Evolutionary conservation across 2,113 vertebrate genomes (phyloP).

Genomic region (Nothoprocta pentlandii): DNA sequence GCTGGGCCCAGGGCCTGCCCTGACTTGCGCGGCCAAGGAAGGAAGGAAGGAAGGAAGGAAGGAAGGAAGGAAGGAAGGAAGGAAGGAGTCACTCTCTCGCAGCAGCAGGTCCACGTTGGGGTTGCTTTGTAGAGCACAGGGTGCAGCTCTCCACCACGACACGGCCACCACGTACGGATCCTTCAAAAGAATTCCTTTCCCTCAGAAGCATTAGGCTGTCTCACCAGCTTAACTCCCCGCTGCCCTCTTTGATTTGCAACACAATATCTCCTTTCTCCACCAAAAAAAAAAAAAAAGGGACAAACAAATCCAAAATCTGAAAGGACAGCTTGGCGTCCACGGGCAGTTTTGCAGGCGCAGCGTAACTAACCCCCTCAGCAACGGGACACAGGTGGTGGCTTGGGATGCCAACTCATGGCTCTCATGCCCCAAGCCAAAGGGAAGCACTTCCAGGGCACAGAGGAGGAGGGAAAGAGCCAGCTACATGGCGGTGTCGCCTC

Average conservation of each 20-base stretch:
- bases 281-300: background rate
- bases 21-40: background rate
- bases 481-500: background rate
- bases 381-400: background rate
- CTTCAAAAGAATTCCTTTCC: background rate
- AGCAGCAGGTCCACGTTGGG: background rate
- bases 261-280: background rate
- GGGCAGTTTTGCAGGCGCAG: background rate
- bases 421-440: background rate
- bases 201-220: background rate
- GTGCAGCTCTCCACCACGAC: background rate
- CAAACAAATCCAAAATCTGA: background rate
- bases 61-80: background rate
- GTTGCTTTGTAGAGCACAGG: background rate
- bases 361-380: background rate
- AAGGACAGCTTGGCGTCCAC: background rate
- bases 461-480: background rate
- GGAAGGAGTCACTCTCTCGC: background rate
- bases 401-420: background rate
- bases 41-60: background rate
- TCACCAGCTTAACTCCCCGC: background rate
- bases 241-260: background rate
- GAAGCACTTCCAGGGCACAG: background rate
- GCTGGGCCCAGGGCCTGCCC: background rate
- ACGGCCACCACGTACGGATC: background rate